These are phyloP conservation scores for Taenaris catops DNA, from an alignment of 2,888 invertebrate species.

Conservation along the genomic window DNA sequence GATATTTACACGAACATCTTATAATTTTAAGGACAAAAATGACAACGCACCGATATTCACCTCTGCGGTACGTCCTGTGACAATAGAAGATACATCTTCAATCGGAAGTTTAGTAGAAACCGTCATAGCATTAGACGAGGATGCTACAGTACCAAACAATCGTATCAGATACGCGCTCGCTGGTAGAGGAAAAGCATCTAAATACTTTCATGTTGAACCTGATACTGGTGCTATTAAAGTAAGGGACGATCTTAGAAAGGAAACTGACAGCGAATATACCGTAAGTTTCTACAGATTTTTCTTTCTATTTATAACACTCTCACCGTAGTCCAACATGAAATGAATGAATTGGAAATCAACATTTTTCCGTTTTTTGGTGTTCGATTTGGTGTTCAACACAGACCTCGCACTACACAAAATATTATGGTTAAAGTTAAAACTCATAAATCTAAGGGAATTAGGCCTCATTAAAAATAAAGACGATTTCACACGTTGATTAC, in stretches of 20 bases:
- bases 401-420: too few relatives aligned
- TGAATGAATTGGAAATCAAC: too few relatives aligned
- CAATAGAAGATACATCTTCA: conserved; percentile 89
- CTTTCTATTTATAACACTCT: too few relatives aligned
- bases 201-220: conserved; percentile 93
- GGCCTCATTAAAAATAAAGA: too few relatives aligned
- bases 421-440: too few relatives aligned
- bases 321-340: too few relatives aligned
- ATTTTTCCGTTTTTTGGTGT: too few relatives aligned
- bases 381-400: too few relatives aligned
- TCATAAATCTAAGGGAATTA: too few relatives aligned
- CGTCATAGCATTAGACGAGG: conserved; percentile 89
- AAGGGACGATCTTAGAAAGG: conserved; percentile 91
- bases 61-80: conserved; percentile 89
- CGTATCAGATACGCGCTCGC: conserved; percentile 89
- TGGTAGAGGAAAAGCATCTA: conserved; percentile 88
- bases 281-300: too few relatives aligned
- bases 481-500: too few relatives aligned
- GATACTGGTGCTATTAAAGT: conserved; percentile 90
- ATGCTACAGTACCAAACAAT: conserved; percentile 92
- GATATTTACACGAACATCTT: too few relatives aligned
- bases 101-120: conserved; percentile 90
- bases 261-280: conserved; percentile 92
- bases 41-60: conserved; percentile 94
- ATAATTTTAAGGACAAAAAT: conserved; percentile 86